These are phyloP conservation scores for Platygyra sinensis DNA, from an alignment of 64 coral and sea anemone genomes.

Conservation along the genomic window DNA sequence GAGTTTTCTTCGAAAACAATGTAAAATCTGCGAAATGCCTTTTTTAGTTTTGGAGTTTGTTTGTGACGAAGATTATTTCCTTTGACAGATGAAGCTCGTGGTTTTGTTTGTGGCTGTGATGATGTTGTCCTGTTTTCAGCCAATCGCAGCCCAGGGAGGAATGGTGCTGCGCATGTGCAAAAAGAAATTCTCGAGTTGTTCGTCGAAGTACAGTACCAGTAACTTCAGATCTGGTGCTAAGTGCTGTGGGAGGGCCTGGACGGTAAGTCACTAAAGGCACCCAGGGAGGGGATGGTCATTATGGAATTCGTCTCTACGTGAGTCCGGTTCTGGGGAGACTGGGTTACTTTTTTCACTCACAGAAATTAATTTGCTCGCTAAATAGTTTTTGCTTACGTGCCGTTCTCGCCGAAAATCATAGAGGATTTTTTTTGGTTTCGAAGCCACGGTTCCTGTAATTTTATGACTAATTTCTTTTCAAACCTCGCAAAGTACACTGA, in stretches of 20 bases:
- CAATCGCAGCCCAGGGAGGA: background rate
- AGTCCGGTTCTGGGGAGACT: background rate
- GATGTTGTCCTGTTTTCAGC: conserved; percentile 1
- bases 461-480: too few species aligned
- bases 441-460: too few species aligned
- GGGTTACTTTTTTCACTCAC: background rate
- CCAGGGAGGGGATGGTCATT: background rate
- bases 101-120: background rate
- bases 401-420: too few species aligned
- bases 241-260: conserved; percentile 42
- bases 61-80: background rate
- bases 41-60: background rate
- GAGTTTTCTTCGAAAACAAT: too few species aligned
- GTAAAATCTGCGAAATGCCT: background rate
- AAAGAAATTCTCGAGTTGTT: background rate
- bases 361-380: background rate
- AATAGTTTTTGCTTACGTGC: too few species aligned
- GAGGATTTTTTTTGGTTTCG: too few species aligned
- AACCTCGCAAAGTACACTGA: too few species aligned
- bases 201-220: background rate
- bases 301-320: too few species aligned
- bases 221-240: background rate
- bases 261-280: background rate
- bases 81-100: conserved; percentile 26
- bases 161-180: conserved; percentile 34